Evolutionary conservation across 2,113 vertebrate species (phyloP).

Genomic region (Dolichotis patagonum): DNA sequence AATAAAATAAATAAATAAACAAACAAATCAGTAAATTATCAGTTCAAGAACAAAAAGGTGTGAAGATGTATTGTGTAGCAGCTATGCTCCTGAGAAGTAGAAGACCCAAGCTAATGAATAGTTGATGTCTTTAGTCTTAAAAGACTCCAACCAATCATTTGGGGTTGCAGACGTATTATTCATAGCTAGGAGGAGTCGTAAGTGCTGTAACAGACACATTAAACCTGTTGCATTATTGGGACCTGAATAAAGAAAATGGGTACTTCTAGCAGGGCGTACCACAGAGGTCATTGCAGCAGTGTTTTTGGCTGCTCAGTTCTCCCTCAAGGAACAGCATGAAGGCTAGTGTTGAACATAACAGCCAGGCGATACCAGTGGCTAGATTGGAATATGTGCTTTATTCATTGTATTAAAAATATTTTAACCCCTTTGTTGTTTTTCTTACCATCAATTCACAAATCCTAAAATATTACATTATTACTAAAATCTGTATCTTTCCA

Average conservation of each 20-base stretch:
- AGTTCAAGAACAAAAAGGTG: neutral
- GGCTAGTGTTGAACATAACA: neutral
- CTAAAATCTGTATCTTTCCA: neutral
- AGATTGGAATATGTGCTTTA: neutral
- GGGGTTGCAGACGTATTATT: neutral
- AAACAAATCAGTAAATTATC: neutral
- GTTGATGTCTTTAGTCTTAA: neutral
- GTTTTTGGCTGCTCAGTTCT: neutral
- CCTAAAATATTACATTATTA: neutral
- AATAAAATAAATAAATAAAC: no score
- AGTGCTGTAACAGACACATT: neutral
- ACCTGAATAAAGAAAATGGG: neutral
- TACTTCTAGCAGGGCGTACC: neutral
- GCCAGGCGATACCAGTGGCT: neutral
- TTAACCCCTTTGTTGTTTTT: neutral
- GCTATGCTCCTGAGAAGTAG: neutral
- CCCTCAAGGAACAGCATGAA: neutral
- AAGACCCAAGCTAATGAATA: neutral
- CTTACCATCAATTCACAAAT: neutral
- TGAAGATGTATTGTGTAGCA: neutral
- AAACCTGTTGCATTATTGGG: neutral
- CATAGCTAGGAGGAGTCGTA: neutral
- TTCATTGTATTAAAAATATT: neutral
- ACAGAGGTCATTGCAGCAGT: neutral
- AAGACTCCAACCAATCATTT: neutral